Base-by-base conservation (phyloP, 2,113 vertebrate species). In the Muntiacus reevesi region DNA sequence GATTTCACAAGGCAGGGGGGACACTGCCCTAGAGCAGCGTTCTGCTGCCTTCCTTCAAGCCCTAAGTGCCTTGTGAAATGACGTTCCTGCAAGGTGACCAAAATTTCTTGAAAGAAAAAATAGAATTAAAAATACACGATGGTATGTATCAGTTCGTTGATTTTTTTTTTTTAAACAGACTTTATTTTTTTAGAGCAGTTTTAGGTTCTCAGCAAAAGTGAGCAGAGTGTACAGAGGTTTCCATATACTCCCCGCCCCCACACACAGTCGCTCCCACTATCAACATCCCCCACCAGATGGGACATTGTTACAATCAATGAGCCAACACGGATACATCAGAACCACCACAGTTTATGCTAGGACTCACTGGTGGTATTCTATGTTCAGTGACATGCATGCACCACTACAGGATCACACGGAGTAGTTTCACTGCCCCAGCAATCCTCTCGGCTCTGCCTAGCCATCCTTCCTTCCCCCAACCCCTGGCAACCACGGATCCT, bases 161-260 rank as follows among this genome's bases (percentile, higher is more conserved):
- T 12, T 47, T 45, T 81, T n/a, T 81, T 54, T 83, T 64, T 28
- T 9, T 45, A 45, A 54, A 43, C 9, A 67, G 52, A 59, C 59
- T 90, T 96, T 27, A 15, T 67, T 52, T 91, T 89, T 90, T 89
- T 45, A 81, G n/a, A 91, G 74, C 30, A 67, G n/a, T 55, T 93
- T 82, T 54, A 43, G 59, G 7, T 86, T 96, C 8, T 36, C 2
- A 89, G 59, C 78, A 85, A 82, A 93, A 74, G 30, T 40, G 30
- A 30, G 5, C 23, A 47, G 28, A 59, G 50, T 57, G 25, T 30
- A 2, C 28, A 16, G 40, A 89, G 67, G 33, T 95, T 91, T 74
- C 36, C 6, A 1, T 45, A 9, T 17, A 14, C 5, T 23, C 11
- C 11, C 45, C 6, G 0, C 10, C 1, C 59, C 4, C 9, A 11